Percentiles rank a stretch among this genome's conserved stretches.
Evolutionary conservation across 2,888 invertebrate species (phyloP).

Genomic region (Patella caerulea): DNA sequence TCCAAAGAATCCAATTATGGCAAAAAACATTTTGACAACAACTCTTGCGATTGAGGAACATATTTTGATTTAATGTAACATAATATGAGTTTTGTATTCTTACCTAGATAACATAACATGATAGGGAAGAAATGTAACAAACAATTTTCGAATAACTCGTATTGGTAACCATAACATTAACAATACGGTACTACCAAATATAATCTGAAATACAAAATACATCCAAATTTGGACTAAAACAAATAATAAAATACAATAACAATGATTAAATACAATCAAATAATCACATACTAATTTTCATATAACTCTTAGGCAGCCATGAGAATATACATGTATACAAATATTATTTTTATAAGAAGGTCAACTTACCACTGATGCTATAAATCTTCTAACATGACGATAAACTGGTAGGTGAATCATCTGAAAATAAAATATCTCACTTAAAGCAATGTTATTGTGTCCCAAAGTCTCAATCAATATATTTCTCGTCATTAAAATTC

Average conservation of each 20-base stretch:
- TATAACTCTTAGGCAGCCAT: too few relatives aligned
- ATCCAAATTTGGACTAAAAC: neutral
- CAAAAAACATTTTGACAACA: too few relatives aligned
- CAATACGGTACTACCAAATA: constrained; percentile 89
- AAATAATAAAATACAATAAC: constrained; percentile 29
- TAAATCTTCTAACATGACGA: constrained; percentile 88
- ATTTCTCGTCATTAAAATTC: too few relatives aligned
- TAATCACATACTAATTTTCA: neutral
- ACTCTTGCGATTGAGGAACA: neutral
- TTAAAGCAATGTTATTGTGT: too few relatives aligned
- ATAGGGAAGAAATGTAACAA: constrained; percentile 90
- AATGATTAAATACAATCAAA: neutral
- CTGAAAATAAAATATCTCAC: constrained; percentile 70
- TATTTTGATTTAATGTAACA: neutral
- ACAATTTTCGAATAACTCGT: constrained; percentile 82
- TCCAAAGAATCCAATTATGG: too few relatives aligned
- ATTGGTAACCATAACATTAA: constrained; percentile 97
- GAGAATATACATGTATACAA: too few relatives aligned
- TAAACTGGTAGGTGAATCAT: constrained; percentile 98
- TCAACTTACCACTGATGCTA: constrained; percentile 89
- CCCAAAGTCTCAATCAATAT: too few relatives aligned
- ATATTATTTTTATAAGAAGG: too few relatives aligned
- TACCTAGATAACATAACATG: constrained; percentile 81
- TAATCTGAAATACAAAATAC: constrained; percentile 52
- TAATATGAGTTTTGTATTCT: constrained; percentile 6